phyloP scores from a whole-genome alignment of 2,797 vertebrate genomes.

The Ptychadena robeensis region DNA sequence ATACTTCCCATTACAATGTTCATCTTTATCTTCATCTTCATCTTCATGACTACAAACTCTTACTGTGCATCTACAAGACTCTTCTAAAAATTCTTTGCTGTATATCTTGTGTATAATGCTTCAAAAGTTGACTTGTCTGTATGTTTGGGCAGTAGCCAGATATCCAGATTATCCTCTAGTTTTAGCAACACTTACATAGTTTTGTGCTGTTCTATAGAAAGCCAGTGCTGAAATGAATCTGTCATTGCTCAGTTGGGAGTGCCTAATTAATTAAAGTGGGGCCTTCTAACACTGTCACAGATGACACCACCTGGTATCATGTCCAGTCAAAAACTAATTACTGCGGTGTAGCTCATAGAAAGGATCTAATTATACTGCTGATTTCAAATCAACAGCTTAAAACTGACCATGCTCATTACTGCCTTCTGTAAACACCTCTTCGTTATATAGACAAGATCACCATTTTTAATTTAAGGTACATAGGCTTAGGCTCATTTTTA shows the following conservation, averaged over 20 bases:
- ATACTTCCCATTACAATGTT: background rate
- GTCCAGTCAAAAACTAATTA: constrained; percentile 29
- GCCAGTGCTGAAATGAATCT: constrained; percentile 15
- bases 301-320: constrained; percentile 38
- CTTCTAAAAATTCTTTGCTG: constrained; percentile 8
- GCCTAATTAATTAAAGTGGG: constrained; percentile 42
- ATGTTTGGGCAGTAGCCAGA: constrained; percentile 34
- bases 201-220: constrained; percentile 15
- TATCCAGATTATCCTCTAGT: constrained; percentile 29
- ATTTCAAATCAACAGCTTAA: background rate
- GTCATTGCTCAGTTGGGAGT: constrained; percentile 16
- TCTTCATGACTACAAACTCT: background rate
- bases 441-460: background rate
- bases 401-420: background rate
- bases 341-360: background rate
- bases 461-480: no score
- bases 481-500: no score
- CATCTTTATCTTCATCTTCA: background rate
- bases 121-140: constrained; percentile 18
- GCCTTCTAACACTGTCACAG: constrained; percentile 19
- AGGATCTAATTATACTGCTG: background rate
- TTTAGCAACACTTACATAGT: constrained; percentile 1
- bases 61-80: background rate
- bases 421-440: background rate
- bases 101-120: constrained; percentile 8